These are phyloP conservation scores for Nomada fucata DNA, from an alignment of 2,888 invertebrate species.

Conservation along the genomic window DNA sequence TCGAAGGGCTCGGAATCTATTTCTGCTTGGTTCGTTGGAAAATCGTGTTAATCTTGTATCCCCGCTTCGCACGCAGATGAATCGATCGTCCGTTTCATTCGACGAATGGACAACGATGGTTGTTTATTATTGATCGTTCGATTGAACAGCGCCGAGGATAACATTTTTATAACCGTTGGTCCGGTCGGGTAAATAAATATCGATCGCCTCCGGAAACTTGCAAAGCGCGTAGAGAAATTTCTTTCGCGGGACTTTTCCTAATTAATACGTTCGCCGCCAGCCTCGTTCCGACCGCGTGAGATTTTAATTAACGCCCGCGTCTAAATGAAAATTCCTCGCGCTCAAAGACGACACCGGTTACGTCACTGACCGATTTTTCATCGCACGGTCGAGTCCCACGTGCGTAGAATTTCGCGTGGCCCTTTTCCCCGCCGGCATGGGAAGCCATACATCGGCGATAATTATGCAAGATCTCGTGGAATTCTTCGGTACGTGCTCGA, in stretches of 20 bases:
- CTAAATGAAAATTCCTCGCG: constrained; percentile 6
- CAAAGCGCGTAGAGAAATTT: background rate
- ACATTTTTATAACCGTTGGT: no score
- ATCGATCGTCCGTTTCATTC: no score
- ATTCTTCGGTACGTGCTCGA: constrained; percentile 3
- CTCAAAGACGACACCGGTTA: background rate
- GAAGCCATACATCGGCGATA: background rate
- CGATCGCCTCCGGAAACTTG: no score
- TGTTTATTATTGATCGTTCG: no score
- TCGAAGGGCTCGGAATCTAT: background rate
- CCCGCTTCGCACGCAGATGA: no score
- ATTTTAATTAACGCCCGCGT: constrained; percentile 38
- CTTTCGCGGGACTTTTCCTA: constrained; percentile 14
- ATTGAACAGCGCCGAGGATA: no score
- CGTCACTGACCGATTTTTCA: constrained; percentile 1
- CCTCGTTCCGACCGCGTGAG: background rate
- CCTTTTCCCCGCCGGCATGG: background rate
- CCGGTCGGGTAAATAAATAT: no score
- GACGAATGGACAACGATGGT: no score
- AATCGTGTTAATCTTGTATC: background rate
- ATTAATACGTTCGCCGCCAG: constrained; percentile 7
- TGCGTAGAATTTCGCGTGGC: constrained; percentile 24
- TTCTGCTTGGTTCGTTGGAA: background rate
- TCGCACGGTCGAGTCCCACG: constrained; percentile 8
- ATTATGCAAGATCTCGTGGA: background rate